Evolutionary conservation across 2,888 invertebrate species (phyloP), one percentile per base, ranked within the genome.

Genomic region (Caenorhabditis sulstoni): DNA sequence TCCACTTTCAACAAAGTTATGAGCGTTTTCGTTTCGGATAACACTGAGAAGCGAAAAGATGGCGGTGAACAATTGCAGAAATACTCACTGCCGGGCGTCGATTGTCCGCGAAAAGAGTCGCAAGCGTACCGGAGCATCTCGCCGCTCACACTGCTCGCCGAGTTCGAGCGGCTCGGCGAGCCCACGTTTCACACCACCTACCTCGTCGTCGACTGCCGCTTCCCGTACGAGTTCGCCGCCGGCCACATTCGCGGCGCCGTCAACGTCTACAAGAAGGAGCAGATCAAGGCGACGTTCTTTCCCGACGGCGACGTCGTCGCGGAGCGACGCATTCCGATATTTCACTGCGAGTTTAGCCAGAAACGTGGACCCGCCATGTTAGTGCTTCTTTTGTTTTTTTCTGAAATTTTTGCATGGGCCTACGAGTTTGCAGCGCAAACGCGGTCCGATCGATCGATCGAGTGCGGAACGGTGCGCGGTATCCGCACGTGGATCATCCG

Each of bases 281-380:
- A 61, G 66, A 70, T 79, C 18, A 68, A 79, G 23, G 3, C 55
- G 5, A 35, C 68, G 12, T 81, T 83, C 35, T 83, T 81, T 52
- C 65, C 67, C 0, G 47, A 71, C 4, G 59, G 75, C 20, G 8
- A 14, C 9, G 16, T 9, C 18, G 53, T 29, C 0, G n/a, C 16
- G 16, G 76, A 62, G 22, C 55, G 75, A 11, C n/a, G n/a, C n/a
- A 79, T 83, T 45, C 83, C 83, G 14, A 83, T 83, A 44, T 83
- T 83, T 50, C 81, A 83, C 66, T 83, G 99, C 92, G 99, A 99
- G 91, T 99, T 97, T 92, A 97, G 97, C 0, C 94, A 96, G 71
- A 96, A 98, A 91, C 93, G 98, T 67, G 99, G 96, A 1, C 98
- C 98, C 0, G 95, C 94, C 87, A 92, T 98, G 80, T 75, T 18